Evolutionary conservation across 2,888 invertebrate species (phyloP), one percentile per base, ranked within the genome.

Genomic region (Actias luna): DNA sequence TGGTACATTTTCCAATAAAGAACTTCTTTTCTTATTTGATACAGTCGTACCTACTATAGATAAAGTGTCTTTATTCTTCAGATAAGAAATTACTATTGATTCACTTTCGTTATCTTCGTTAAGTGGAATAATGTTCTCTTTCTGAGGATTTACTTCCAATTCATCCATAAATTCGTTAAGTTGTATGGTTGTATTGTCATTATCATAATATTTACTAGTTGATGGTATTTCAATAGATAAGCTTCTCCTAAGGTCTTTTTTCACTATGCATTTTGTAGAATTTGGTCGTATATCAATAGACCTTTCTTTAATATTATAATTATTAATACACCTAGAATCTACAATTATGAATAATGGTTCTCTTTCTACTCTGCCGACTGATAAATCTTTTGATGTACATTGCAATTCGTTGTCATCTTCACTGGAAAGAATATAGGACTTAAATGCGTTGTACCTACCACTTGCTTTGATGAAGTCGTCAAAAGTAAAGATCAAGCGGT

Each of bases 401-500:
- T 74, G 75, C 58, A 76, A 67, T 65, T 65, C 71, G 69, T 69
- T 63, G 71, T 77, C 79, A 75, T 83, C 79, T 82, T 83, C 78
- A 73, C 82, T 85, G 79, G 72, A 87, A 83, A 85, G 73, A 80
- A 82, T 66, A 78, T 75, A 78, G 63, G 73, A 75, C 77, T 77
- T 84, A 77, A 79, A 69, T 69, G 73, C 66, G 67, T 73, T 74
- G 76, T 72, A 61, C 65, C n/a, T n/a, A n/a, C n/a, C n/a, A n/a
- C n/a, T n/a, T n/a, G n/a, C n/a, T n/a, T n/a, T n/a, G n/a, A n/a
- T n/a, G n/a, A n/a, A n/a, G n/a, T n/a, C n/a, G n/a, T n/a, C n/a
- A n/a, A n/a, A n/a, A n/a, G n/a, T n/a, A n/a, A n/a, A n/a, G n/a
- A n/a, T n/a, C 72, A 64, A 62, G 72, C 71, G 65, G 62, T 77